These are phyloP conservation scores for Cyprinodon tularosa DNA, from an alignment of 2,113 vertebrate genomes.

Conservation along the genomic window DNA sequence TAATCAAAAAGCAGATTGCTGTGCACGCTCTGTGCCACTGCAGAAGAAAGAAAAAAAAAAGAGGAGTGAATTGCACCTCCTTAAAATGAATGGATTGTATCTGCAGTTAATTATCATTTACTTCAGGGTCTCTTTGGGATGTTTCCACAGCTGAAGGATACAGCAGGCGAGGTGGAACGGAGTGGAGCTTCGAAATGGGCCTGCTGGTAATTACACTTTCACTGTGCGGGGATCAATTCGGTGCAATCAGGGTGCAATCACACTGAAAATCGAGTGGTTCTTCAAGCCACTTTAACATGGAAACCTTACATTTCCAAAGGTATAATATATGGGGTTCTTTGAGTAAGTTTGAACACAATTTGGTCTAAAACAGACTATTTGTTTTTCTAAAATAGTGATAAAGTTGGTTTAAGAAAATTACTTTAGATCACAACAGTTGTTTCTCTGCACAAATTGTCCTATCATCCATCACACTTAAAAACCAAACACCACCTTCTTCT, in stretches of 20 bases:
- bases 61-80: conserved; percentile 56
- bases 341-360: background rate
- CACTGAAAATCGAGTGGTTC: conserved; percentile 41
- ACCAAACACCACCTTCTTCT: too few species aligned
- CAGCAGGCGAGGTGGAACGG: conserved; percentile 50
- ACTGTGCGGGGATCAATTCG: conserved; percentile 69
- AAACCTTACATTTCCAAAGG: conserved; percentile 42
- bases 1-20: conserved; percentile 74
- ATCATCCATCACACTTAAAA: too few species aligned
- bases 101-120: conserved; percentile 77
- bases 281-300: conserved; percentile 40
- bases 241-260: conserved; percentile 61
- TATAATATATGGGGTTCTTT: background rate
- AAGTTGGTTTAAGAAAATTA: background rate
- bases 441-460: too few species aligned
- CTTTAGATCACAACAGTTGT: too few species aligned
- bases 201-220: conserved; percentile 66
- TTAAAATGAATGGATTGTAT: conserved; percentile 76
- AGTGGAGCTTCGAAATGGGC: conserved; percentile 55
- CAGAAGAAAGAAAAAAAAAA: conserved; percentile 23
- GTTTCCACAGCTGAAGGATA: conserved; percentile 68
- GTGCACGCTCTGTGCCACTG: conserved; percentile 52
- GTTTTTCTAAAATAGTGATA: background rate
- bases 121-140: conserved; percentile 66
- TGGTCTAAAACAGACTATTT: too few species aligned